Conservation (phyloP, 2,113 vertebrate species). For the Collichthys lucidus region DNA sequence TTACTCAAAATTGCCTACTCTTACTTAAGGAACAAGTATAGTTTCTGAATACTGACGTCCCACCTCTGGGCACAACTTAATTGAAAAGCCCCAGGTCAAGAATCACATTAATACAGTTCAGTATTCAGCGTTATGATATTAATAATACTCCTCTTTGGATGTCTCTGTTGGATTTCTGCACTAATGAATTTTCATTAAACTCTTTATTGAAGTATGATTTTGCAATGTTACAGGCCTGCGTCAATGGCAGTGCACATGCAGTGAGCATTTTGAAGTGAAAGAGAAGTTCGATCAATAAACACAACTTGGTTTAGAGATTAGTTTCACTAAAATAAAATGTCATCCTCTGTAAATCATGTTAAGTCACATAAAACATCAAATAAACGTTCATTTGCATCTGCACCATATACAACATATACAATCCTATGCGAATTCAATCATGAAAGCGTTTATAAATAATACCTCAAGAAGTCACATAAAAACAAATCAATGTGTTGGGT, state of each 20-base stretch:
- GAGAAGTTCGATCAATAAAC: neutral
- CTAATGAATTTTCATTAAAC: neutral
- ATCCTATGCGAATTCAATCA: neutral
- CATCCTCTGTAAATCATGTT: neutral
- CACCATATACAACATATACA: too few species aligned
- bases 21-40: neutral
- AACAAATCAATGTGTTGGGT: constrained; percentile 1
- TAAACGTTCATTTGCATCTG: neutral
- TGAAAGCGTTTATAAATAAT: constrained; percentile 28
- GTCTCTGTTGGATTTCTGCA: neutral
- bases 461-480: constrained; percentile 21
- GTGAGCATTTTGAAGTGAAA: neutral
- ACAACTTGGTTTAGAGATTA: neutral
- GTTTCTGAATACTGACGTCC: neutral
- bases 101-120: neutral
- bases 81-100: neutral
- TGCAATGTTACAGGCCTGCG: neutral
- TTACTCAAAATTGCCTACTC: neutral
- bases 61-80: neutral
- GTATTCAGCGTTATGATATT: neutral
- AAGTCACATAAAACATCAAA: neutral
- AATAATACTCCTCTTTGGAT: neutral
- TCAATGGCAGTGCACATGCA: too few species aligned
- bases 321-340: neutral
- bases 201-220: neutral